These are phyloP conservation scores for Heptranchias perlo DNA, from an alignment of 2,113 vertebrate genomes.

Conservation along the genomic window DNA sequence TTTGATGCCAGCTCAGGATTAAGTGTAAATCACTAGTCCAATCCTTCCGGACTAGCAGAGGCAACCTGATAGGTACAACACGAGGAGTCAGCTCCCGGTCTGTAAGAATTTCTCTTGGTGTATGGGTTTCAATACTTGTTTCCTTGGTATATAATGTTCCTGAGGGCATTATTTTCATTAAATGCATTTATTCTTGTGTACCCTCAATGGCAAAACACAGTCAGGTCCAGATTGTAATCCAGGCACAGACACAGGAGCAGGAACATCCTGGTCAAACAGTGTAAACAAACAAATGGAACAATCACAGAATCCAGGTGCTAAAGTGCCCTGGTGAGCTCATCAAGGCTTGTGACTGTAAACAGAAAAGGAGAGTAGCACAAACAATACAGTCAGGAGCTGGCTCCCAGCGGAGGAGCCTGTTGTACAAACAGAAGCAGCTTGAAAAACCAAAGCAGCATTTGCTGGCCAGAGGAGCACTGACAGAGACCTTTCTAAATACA, in stretches of 20 bases:
- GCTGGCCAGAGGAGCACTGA: not conserved
- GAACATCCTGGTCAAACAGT: not conserved
- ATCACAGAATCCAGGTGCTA: not conserved
- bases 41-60: not conserved
- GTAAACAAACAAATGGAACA: not conserved
- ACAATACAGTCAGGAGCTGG: not conserved
- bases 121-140: not conserved
- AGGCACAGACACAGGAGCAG: no score
- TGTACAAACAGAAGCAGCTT: not conserved
- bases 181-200: not conserved
- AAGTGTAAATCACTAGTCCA: not conserved
- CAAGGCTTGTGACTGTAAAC: not conserved
- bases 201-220: not conserved
- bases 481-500: not conserved
- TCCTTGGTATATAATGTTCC: not conserved
- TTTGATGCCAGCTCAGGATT: not conserved
- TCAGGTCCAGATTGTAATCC: not conserved
- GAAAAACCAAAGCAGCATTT: not conserved
- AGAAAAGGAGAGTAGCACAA: not conserved
- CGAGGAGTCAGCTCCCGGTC: not conserved
- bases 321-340: not conserved
- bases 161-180: not conserved
- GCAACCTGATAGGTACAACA: not conserved
- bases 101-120: not conserved
- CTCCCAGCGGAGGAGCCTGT: not conserved